phyloP scores from a whole-genome alignment of 2,888 invertebrate species.

The Magallana nippona region DNA sequence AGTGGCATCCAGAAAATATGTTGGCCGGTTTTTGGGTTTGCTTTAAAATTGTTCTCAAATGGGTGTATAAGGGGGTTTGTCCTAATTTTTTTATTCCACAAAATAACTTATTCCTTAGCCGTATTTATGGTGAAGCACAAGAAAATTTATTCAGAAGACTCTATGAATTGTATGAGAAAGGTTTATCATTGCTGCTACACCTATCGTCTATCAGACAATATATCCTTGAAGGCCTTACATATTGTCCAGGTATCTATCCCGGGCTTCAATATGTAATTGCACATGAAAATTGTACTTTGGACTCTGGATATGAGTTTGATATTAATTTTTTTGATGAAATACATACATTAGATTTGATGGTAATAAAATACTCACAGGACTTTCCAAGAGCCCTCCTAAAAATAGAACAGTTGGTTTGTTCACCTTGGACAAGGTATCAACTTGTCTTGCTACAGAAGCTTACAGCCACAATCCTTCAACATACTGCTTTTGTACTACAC shows the following conservation, averaged over 20 bases:
- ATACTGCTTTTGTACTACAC: not conserved
- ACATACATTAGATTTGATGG: not conserved
- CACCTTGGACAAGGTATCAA: not conserved
- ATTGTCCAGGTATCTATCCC: too few species aligned
- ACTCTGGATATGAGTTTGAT: not conserved
- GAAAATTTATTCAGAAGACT: not conserved
- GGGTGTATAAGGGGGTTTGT: not conserved
- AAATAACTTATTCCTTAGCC: not conserved
- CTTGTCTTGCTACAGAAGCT: not conserved
- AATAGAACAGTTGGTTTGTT: not conserved
- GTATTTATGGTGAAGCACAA: not conserved
- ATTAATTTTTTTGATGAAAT: not conserved
- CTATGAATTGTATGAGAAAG: not conserved
- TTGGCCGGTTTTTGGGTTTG: not conserved
- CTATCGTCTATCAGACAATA: not conserved
- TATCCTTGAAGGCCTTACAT: not conserved
- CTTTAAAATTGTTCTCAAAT: not conserved
- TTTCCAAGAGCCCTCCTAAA: not conserved
- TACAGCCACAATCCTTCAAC: not conserved
- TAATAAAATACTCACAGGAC: not conserved
- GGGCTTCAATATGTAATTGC: too few species aligned
- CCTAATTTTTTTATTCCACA: constrained; percentile 35
- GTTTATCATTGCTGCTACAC: not conserved
- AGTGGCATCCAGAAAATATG: not conserved
- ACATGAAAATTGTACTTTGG: too few species aligned